Conservation (phyloP, 2,888 invertebrate species). For the Trachelus stipa region DNA sequence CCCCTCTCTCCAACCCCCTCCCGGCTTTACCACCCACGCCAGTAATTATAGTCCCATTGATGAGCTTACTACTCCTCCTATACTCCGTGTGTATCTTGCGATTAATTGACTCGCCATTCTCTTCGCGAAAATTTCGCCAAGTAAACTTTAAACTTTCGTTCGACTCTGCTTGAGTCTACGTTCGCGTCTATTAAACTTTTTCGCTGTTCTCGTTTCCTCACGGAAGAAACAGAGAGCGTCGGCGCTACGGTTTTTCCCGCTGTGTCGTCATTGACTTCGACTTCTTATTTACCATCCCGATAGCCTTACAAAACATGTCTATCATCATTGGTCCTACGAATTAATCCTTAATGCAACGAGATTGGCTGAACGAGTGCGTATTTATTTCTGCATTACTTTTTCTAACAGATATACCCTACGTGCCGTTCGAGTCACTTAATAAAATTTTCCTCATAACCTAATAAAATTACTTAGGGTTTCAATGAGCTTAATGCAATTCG, state of each 20-base stretch:
- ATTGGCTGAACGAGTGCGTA: slow-evolving; percentile 1
- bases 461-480: not conserved
- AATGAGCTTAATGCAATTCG: not conserved
- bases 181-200: not conserved
- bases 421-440: not conserved
- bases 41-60: slow-evolving; percentile 11
- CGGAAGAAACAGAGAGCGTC: not conserved
- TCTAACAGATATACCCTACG: not conserved
- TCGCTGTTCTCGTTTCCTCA: not conserved
- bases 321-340: slow-evolving; percentile 1
- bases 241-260: not conserved
- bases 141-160: not conserved
- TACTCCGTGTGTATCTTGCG: not conserved
- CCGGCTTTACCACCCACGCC: slow-evolving; percentile 23
- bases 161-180: not conserved
- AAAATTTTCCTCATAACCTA: not conserved
- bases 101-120: not conserved
- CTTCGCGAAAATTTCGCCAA: not conserved
- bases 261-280: not conserved
- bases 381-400: not conserved
- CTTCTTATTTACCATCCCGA: not conserved
- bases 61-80: not conserved
- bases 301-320: not conserved
- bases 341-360: not conserved
- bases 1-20: slow-evolving; percentile 30